Evolutionary conservation across 2,113 vertebrate species (phyloP).

Genomic region (Entomyzon cyanotis): DNA sequence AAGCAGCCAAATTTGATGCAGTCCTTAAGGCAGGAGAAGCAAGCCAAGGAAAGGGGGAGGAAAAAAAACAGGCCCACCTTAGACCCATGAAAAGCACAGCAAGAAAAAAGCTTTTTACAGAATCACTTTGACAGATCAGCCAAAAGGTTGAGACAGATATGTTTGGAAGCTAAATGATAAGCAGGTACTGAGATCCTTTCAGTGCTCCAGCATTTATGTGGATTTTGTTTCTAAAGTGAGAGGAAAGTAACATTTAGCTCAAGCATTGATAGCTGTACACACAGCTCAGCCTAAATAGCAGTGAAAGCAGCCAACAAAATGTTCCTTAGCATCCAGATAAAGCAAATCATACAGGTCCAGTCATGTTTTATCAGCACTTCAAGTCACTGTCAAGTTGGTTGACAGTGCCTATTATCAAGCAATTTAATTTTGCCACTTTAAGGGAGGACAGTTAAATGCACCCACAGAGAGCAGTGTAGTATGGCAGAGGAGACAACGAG

Average conservation of each 20-base stretch:
- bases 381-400: background rate
- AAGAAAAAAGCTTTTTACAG: conserved; percentile 36
- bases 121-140: conserved; percentile 35
- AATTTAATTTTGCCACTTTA: background rate
- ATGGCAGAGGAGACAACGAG: background rate
- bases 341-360: background rate
- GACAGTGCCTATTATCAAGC: background rate
- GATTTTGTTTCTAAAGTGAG: background rate
- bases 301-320: conserved; percentile 22
- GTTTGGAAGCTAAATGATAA: background rate
- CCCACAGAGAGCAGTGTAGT: background rate
- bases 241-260: background rate
- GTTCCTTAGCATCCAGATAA: background rate
- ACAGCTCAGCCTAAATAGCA: background rate
- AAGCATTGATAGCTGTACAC: background rate
- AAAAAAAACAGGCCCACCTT: conserved; percentile 63
- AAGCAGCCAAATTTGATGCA: conserved; percentile 76
- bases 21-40: conserved; percentile 72
- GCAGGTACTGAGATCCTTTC: background rate
- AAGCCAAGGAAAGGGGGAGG: conserved; percentile 45
- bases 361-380: background rate
- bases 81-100: conserved; percentile 36
- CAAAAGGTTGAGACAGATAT: conserved; percentile 8
- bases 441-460: conserved; percentile 55
- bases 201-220: background rate